Evolutionary conservation across 2,888 invertebrate species (phyloP).

Genomic region (Scaptomyza flava): DNA sequence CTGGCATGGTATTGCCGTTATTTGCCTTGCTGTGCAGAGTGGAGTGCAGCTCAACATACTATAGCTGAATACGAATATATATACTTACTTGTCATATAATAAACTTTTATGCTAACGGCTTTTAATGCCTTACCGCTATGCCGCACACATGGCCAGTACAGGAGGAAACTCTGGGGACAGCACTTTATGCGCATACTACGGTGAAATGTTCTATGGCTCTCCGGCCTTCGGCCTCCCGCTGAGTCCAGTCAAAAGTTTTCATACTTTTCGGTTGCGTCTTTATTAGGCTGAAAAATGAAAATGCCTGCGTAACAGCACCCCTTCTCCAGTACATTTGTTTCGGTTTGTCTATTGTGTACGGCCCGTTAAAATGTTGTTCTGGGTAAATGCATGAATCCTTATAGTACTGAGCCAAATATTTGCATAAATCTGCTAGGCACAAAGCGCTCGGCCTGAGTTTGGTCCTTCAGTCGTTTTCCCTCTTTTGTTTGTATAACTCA

Average conservation of each 20-base stretch:
- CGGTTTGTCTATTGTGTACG: conserved; percentile 43
- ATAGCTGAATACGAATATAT: conserved; percentile 61
- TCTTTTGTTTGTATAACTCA: conserved; percentile 52
- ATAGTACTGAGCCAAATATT: conserved; percentile 64
- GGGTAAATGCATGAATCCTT: conserved; percentile 71
- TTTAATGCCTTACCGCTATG: conserved; percentile 61
- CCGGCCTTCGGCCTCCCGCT: conserved; percentile 34
- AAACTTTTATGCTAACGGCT: conserved; percentile 75
- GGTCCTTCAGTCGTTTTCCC: conserved; percentile 10
- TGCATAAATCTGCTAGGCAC: conserved; percentile 69
- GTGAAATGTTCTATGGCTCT: not conserved
- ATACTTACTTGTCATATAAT: conserved; percentile 76
- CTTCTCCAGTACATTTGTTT: conserved; percentile 9
- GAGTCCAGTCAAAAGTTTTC: conserved; percentile 53
- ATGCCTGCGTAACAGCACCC: conserved; percentile 32
- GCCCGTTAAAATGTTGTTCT: conserved; percentile 73
- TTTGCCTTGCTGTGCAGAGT: conserved; percentile 44
- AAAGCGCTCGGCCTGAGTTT: conserved; percentile 4
- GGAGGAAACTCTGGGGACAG: conserved; percentile 35
- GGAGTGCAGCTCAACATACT: conserved; percentile 31
- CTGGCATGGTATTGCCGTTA: conserved; percentile 71
- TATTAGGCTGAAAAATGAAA: conserved; percentile 76
- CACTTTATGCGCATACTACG: conserved; percentile 57
- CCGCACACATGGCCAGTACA: conserved; percentile 59
- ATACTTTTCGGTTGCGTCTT: conserved; percentile 56